Evolutionary conservation across 2,113 vertebrate species (phyloP), one percentile per base, ranked within the genome.

Genomic region (Phrynosoma platyrhinos): DNA sequence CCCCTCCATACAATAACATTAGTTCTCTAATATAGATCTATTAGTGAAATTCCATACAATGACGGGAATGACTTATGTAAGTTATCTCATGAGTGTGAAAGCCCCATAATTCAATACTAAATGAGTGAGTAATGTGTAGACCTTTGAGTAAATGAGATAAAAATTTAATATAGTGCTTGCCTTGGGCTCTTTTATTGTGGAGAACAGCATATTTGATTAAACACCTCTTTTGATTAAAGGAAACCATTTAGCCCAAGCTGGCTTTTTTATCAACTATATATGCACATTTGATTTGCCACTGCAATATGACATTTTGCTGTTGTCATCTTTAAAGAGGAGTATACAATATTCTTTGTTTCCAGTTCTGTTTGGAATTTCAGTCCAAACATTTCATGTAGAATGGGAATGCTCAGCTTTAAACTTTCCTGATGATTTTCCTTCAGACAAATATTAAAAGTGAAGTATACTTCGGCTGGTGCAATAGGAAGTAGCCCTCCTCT

Each of bases 161-260:
- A 92, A 62, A 53, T 87, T 1, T 84, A 91, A 88, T 90, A 92
- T 80, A 77, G 30, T 66, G 83, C 74, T 81, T 66, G 32, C 85
- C 79, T 91, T 32, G 36, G 14, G 58, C 81, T 6, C 76, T 30
- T 83, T 40, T 81, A 36, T 55, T 75, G 58, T 75, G 36, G 58
- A 86, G 76, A 85, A 5, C 23, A 55, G 81, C 80, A 62, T 36
- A 64, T 47, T 92, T 91, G n/a, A 92, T 92, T 84, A 92, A 90
- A 62, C 83, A 92, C 85, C 94, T 52, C 55, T n/a, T 91, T 16
- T 93, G 91, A 94, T 84, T 85, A 83, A 93, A 92, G 85, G 21
- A 91, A 86, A 91, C 30, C 0, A 16, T 53, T 88, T 87, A 18
- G 78, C 87, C 66, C 13, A 76, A 68, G 52, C 3, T 42, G 1